phyloP scores from a whole-genome alignment of 2,888 invertebrate genomes.

The Dryadula phaetusa region DNA sequence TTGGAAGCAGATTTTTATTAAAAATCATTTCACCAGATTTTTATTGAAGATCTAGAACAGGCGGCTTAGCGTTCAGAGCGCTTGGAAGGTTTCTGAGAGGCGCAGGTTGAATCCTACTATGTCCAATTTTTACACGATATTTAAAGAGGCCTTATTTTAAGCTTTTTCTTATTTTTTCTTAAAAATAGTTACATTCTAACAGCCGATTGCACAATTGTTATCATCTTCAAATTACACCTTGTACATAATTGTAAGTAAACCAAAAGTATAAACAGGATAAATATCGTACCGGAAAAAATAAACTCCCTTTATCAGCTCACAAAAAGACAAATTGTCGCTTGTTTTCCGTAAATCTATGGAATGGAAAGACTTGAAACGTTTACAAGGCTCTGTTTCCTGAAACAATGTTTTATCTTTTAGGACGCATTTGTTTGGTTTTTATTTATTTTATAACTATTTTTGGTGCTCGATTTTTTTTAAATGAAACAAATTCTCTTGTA shows the following conservation, averaged over 20 bases:
- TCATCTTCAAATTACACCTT: constrained; percentile 10
- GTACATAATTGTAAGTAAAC: constrained; percentile 76
- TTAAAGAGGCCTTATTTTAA: not conserved
- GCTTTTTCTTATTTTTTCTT: too few relatives aligned
- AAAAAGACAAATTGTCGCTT: constrained; percentile 37
- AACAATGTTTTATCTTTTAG: constrained; percentile 38
- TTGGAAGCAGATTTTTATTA: too few relatives aligned
- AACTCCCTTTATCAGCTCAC: constrained; percentile 33
- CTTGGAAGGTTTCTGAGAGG: too few relatives aligned
- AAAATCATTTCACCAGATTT: too few relatives aligned
- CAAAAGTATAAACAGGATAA: constrained; percentile 85
- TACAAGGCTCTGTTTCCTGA: constrained; percentile 38
- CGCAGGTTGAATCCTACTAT: too few relatives aligned
- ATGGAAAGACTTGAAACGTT: constrained; percentile 38
- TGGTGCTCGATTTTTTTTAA: not conserved
- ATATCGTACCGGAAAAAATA: constrained; percentile 37
- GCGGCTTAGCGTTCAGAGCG: too few relatives aligned
- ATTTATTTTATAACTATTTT: constrained; percentile 20
- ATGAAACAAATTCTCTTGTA: not conserved
- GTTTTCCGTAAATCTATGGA: constrained; percentile 40
- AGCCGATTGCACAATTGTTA: not conserved
- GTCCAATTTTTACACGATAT: too few relatives aligned
- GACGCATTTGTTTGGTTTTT: constrained; percentile 11
- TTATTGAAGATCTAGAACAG: too few relatives aligned
- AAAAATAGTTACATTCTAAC: not conserved